Evolutionary conservation across 2,888 invertebrate species (phyloP).

Genomic region (Anticlea derivata): DNA sequence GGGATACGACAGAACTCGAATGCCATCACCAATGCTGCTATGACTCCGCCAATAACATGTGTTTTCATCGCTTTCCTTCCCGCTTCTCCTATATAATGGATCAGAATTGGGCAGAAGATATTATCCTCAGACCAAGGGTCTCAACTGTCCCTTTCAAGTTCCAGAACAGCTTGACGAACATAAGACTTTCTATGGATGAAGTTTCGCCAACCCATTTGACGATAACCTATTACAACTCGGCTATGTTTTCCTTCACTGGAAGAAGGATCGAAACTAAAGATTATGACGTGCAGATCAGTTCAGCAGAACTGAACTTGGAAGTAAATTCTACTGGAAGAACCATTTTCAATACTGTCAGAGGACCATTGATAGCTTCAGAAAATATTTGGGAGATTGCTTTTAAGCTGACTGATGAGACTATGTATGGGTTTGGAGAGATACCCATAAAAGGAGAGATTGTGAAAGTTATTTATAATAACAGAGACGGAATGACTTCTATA

Average conservation of each 20-base stretch:
- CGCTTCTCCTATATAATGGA: slow-evolving; percentile 73
- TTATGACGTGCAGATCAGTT: slow-evolving; percentile 55
- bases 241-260: slow-evolving; percentile 41
- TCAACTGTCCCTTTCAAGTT: slow-evolving; percentile 58
- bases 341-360: slow-evolving; percentile 80
- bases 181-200: slow-evolving; percentile 67
- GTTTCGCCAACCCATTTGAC: slow-evolving; percentile 61
- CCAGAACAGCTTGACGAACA: slow-evolving; percentile 48
- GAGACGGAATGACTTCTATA: slow-evolving; percentile 65
- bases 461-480: slow-evolving; percentile 75
- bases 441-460: slow-evolving; percentile 58
- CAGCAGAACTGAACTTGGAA: slow-evolving; percentile 58
- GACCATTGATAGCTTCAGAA: slow-evolving; percentile 84
- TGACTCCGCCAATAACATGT: slow-evolving; percentile 61
- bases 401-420: slow-evolving; percentile 73
- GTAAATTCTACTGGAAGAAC: slow-evolving; percentile 55
- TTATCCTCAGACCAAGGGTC: slow-evolving; percentile 57
- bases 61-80: slow-evolving; percentile 81
- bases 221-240: slow-evolving; percentile 61
- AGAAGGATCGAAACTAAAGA: slow-evolving; percentile 52
- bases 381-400: slow-evolving; percentile 85
- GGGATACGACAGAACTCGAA: slow-evolving; percentile 48
- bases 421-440: slow-evolving; percentile 84
- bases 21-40: slow-evolving; percentile 82
- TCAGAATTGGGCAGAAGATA: slow-evolving; percentile 60